phyloP scores from a whole-genome alignment of 1,140 invertebrate species.

The Nasonia longicornis region DNA sequence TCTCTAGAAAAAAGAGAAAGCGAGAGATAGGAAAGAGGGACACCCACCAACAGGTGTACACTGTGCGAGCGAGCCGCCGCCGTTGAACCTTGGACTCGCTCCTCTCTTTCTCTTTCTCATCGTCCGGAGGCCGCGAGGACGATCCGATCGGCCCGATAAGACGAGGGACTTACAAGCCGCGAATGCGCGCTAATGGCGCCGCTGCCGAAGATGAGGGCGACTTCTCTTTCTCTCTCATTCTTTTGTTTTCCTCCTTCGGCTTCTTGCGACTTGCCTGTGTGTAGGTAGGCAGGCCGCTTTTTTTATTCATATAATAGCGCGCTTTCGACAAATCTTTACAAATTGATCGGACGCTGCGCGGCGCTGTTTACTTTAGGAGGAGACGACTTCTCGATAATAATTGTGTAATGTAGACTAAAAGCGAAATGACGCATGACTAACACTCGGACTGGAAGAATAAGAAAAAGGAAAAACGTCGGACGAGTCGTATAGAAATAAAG shows the following conservation, averaged over 20 bases:
- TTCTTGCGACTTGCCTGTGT: not conserved
- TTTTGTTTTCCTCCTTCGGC: not conserved
- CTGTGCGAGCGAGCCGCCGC: not conserved
- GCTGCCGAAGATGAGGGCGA: conserved; percentile 9
- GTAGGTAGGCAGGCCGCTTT: not conserved
- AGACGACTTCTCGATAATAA: not conserved
- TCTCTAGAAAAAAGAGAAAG: conserved; percentile 13
- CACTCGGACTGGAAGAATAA: not conserved
- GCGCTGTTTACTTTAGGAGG: conserved; percentile 1
- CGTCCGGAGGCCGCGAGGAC: conserved; percentile 14
- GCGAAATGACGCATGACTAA: not conserved
- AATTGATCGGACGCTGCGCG: conserved; percentile 15
- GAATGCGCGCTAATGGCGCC: conserved; percentile 44
- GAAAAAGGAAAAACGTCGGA: not conserved
- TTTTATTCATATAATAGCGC: conserved; percentile 8
- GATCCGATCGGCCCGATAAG: conserved; percentile 41
- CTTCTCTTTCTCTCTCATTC: conserved; percentile 10
- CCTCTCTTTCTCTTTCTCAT: not conserved
- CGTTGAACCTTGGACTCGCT: conserved; percentile 29
- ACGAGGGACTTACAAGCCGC: conserved; percentile 36
- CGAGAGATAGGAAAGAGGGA: conserved; percentile 22
- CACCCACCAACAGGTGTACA: conserved; percentile 35
- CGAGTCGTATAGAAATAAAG: not conserved
- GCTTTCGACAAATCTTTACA: conserved; percentile 33
- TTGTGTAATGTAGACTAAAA: not conserved